These are phyloP conservation scores for Diplodus sargus DNA, from an alignment of 2,797 vertebrate genomes.

Conservation along the genomic window DNA sequence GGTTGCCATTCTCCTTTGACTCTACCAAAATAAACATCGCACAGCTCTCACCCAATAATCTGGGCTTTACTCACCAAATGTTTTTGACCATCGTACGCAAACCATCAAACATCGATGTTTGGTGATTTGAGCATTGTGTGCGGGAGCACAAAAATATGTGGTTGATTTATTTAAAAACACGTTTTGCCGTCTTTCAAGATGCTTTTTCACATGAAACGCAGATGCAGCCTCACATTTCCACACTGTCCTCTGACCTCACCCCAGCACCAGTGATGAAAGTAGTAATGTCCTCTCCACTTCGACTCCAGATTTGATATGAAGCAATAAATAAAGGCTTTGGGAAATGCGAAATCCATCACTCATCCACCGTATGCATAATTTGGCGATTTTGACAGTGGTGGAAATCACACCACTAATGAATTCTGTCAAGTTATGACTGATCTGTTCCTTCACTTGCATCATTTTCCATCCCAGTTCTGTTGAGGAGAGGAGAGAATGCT, in stretches of 20 bases:
- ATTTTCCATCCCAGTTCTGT: slow-evolving; percentile 34
- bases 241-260: slow-evolving; percentile 11
- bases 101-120: not conserved
- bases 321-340: slow-evolving; percentile 62
- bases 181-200: not conserved
- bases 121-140: not conserved
- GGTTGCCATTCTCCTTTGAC: not conserved
- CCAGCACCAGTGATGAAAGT: slow-evolving; percentile 25
- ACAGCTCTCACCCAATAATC: not conserved
- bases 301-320: slow-evolving; percentile 46
- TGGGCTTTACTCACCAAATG: not conserved
- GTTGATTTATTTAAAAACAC: no score
- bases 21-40: not conserved
- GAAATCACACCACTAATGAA: slow-evolving; percentile 67
- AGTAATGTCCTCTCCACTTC: slow-evolving; percentile 27
- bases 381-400: slow-evolving; percentile 51
- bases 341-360: slow-evolving; percentile 51
- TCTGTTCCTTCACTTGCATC: slow-evolving; percentile 44
- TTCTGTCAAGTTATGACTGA: slow-evolving; percentile 67
- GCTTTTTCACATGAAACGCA: not conserved
- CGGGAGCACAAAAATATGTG: not conserved
- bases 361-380: slow-evolving; percentile 57
- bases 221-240: not conserved
- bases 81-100: not conserved
- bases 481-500: slow-evolving; percentile 16